Conservation (phyloP, 2,113 vertebrate genomes). For the Naja naja region DNA sequence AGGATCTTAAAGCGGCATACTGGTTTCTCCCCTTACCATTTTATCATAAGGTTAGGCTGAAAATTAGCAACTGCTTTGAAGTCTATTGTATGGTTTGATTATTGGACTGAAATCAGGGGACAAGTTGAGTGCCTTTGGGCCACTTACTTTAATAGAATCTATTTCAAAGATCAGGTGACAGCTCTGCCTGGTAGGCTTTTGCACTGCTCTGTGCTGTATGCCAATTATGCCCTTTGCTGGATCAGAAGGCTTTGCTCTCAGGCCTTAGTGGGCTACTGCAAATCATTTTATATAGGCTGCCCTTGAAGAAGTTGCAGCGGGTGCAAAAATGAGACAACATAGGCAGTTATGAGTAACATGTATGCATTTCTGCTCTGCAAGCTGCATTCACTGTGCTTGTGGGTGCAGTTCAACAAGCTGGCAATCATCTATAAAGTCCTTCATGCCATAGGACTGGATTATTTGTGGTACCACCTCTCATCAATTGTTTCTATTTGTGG, state of each 20-base stretch:
- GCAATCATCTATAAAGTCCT: not conserved
- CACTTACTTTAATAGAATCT: not conserved
- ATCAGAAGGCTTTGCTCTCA: not conserved
- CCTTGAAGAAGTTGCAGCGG: not conserved
- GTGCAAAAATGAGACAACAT: not conserved
- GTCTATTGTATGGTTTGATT: not conserved
- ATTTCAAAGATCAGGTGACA: not conserved
- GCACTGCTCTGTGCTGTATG: not conserved
- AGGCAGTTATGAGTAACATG: not conserved
- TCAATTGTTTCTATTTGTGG: not conserved
- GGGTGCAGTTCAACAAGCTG: not conserved
- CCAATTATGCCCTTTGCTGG: not conserved
- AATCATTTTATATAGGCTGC: not conserved
- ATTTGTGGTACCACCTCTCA: not conserved
- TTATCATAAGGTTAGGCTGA: not conserved
- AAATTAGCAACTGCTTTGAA: not conserved
- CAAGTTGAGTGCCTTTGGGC: not conserved
- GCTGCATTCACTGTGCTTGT: not conserved
- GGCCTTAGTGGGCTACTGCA: not conserved
- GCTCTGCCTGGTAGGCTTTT: not conserved
- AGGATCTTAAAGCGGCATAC: not conserved
- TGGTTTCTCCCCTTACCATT: not conserved
- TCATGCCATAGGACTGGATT: not conserved
- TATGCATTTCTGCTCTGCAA: not conserved
- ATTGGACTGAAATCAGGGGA: not conserved